Percentiles rank a stretch among this genome's conserved stretches.
phyloP scores from a whole-genome alignment of 2,113 vertebrate genomes.

The Dromaius novaehollandiae region DNA sequence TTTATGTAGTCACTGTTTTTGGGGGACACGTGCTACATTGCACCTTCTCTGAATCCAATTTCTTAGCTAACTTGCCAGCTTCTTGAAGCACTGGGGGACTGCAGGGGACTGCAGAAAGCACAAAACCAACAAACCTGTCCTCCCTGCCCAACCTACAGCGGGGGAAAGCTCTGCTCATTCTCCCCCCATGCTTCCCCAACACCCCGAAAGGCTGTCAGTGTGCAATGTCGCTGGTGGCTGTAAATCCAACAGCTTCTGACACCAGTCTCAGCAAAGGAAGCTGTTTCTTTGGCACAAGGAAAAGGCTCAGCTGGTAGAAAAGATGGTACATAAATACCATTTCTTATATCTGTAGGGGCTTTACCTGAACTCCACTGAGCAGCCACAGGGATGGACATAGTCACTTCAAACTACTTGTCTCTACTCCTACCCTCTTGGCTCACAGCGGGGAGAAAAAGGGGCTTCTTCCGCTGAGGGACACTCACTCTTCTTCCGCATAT shows the following conservation, averaged over 20 bases:
- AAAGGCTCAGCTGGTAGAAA: not conserved
- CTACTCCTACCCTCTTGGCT: not conserved
- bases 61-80: not conserved
- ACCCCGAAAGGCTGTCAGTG: not conserved
- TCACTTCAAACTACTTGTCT: not conserved
- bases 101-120: not conserved
- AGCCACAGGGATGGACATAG: not conserved
- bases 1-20: not conserved
- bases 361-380: not conserved
- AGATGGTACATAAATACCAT: not conserved
- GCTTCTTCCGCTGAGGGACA: not conserved
- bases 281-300: not conserved
- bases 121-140: not conserved
- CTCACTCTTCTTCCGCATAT: not conserved
- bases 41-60: not conserved
- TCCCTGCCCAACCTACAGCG: not conserved
- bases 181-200: not conserved
- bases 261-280: not conserved
- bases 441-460: not conserved
- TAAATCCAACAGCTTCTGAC: not conserved
- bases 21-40: not conserved
- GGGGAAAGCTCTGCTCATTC: not conserved
- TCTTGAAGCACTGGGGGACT: not conserved
- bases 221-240: not conserved
- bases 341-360: not conserved